phyloP scores from a whole-genome alignment of 2,113 vertebrate genomes.

The Albula glossodonta region DNA sequence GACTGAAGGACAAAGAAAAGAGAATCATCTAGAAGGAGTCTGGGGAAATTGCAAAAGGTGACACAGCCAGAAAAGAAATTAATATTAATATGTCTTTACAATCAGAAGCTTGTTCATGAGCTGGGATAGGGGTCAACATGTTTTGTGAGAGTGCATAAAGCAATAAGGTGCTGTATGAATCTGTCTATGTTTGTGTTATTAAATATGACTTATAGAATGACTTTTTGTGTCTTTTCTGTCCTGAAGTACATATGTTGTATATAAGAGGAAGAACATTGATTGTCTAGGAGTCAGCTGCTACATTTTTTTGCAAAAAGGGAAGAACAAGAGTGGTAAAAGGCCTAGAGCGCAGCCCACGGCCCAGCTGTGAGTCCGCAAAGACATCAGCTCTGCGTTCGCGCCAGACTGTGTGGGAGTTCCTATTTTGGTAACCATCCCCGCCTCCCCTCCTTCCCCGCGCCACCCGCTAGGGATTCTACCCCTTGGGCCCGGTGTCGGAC shows the following conservation, averaged over 20 bases:
- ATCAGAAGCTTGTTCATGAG: neutral
- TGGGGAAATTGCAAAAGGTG: neutral
- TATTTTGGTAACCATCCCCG: constrained; percentile 61
- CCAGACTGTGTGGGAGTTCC: constrained; percentile 69
- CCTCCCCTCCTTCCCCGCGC: too few species aligned
- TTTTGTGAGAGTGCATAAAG: neutral
- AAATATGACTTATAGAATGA: neutral
- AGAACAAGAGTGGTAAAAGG: constrained; percentile 1
- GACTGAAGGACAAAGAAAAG: neutral
- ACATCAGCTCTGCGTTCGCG: constrained; percentile 63
- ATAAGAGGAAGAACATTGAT: constrained; percentile 22
- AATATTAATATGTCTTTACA: neutral
- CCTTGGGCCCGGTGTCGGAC: neutral
- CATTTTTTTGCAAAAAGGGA: constrained; percentile 38
- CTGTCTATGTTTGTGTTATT: neutral
- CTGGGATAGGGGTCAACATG: neutral
- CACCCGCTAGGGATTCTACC: neutral
- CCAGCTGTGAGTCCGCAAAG: constrained; percentile 64
- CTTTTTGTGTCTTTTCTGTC: neutral
- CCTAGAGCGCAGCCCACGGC: constrained; percentile 54
- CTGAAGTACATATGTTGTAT: constrained; percentile 2
- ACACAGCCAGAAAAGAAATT: neutral
- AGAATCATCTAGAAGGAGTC: neutral
- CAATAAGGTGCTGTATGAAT: neutral
- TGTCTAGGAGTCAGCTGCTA: constrained; percentile 36